phyloP scores from a whole-genome alignment of 2,113 vertebrate species.

The Salvator merianae region DNA sequence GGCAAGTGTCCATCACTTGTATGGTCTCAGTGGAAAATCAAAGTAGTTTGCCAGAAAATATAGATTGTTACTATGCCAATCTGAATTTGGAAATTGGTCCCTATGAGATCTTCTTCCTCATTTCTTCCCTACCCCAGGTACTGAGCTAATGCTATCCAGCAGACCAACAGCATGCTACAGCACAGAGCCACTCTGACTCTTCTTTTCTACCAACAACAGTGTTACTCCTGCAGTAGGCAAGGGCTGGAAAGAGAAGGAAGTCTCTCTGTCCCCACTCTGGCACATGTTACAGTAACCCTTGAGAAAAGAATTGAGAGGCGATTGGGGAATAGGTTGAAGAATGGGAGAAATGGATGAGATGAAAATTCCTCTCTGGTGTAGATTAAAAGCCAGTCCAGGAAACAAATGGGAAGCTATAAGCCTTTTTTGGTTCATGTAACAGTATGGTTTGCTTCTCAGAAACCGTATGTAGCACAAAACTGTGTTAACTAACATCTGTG shows the following conservation, averaged over 20 bases:
- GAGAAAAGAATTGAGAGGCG: not conserved
- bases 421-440: too few species aligned
- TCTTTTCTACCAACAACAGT: too few species aligned
- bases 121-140: not conserved
- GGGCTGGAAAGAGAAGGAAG: too few species aligned
- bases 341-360: not conserved
- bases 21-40: not conserved
- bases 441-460: too few species aligned
- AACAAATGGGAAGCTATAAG: not conserved
- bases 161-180: not conserved
- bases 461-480: too few species aligned
- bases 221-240: not conserved
- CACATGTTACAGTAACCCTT: not conserved
- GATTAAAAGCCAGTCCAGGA: not conserved
- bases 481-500: too few species aligned
- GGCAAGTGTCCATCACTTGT: too few species aligned
- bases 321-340: too few species aligned
- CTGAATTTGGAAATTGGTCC: not conserved
- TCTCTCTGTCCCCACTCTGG: not conserved
- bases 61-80: too few species aligned
- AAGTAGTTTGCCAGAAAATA: too few species aligned
- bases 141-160: not conserved
- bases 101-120: too few species aligned
- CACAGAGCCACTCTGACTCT: not conserved
- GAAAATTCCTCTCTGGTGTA: not conserved